Percentiles rank a stretch among this genome's conserved stretches.
These are phyloP conservation scores for Rhyacichthys aspro DNA, from an alignment of 2,797 vertebrate species.

Conservation along the genomic window DNA sequence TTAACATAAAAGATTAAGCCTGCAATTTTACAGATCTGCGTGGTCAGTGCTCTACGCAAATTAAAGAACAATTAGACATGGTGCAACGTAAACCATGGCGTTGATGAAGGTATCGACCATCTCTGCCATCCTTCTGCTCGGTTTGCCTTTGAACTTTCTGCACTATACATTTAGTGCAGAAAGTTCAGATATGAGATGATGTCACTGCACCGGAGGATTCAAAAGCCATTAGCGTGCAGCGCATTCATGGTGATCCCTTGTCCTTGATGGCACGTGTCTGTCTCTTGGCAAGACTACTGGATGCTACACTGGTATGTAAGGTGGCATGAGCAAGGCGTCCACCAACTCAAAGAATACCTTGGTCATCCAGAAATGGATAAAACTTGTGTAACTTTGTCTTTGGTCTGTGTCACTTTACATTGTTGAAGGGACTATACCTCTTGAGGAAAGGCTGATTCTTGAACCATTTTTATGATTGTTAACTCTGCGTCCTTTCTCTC, in stretches of 20 bases:
- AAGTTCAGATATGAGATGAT: neutral
- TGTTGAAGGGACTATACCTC: slow-evolving; percentile 13
- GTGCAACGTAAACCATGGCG: too few species aligned
- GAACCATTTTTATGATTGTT: slow-evolving; percentile 7
- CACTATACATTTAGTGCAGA: slow-evolving; percentile 27
- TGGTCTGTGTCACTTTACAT: neutral
- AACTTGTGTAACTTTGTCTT: slow-evolving; percentile 14
- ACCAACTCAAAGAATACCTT: slow-evolving; percentile 31
- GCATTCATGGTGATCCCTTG: slow-evolving; percentile 23
- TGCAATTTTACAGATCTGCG: too few species aligned
- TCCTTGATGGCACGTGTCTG: slow-evolving; percentile 24
- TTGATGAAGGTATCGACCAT: too few species aligned
- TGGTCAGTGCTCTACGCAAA: too few species aligned
- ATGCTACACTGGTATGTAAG: slow-evolving; percentile 33
- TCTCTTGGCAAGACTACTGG: slow-evolving; percentile 29
- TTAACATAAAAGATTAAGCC: too few species aligned
- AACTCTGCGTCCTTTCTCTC: slow-evolving; percentile 19
- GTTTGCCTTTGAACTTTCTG: slow-evolving; percentile 6
- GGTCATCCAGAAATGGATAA: slow-evolving; percentile 19
- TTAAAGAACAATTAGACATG: too few species aligned
- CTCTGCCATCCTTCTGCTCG: slow-evolving; percentile 25
- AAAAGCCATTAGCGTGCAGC: slow-evolving; percentile 15
- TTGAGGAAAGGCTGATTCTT: slow-evolving; percentile 19
- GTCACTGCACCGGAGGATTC: slow-evolving; percentile 22
- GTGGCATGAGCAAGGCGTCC: slow-evolving; percentile 7